A percentile compares a stretch with the other conserved stretches of the same genome.
Evolutionary conservation across 2,113 vertebrate genomes (phyloP).

Genomic region (Hydropotes inermis): DNA sequence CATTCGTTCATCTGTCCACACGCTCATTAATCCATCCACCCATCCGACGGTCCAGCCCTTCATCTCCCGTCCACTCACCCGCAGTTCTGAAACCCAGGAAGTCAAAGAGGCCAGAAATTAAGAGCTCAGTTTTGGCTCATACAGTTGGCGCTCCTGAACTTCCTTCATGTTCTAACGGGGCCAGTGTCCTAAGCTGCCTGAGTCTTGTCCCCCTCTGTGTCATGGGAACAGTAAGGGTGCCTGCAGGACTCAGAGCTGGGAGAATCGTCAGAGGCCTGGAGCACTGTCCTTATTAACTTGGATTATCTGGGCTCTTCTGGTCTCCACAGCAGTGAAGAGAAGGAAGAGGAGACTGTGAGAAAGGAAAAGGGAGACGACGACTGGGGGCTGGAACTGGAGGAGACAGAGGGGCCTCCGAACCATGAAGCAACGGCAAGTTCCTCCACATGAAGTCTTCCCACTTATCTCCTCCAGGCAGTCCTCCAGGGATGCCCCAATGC

Average conservation of each 20-base stretch:
- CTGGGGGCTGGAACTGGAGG: background rate
- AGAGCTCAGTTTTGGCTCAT: background rate
- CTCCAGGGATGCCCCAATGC: background rate
- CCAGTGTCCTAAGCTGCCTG: background rate
- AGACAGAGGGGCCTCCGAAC: background rate
- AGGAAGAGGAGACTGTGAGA: background rate
- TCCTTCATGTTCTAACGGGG: background rate
- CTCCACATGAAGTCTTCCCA: background rate
- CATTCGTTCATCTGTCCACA: background rate
- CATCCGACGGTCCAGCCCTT: rapidly evolving
- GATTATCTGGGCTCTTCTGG: background rate
- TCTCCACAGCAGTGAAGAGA: background rate
- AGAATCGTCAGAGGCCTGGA: background rate
- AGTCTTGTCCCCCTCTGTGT: background rate
- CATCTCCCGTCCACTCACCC: no score
- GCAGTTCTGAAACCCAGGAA: background rate
- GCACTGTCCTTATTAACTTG: no score
- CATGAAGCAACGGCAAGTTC: background rate
- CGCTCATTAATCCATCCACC: background rate
- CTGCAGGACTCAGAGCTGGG: background rate
- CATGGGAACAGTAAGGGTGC: background rate
- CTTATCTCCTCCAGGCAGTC: background rate
- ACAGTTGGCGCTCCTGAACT: no score
- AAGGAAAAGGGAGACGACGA: background rate
- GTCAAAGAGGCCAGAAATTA: background rate